Conservation (phyloP, 2,113 vertebrate species). For the Macrotis lagotis region DNA sequence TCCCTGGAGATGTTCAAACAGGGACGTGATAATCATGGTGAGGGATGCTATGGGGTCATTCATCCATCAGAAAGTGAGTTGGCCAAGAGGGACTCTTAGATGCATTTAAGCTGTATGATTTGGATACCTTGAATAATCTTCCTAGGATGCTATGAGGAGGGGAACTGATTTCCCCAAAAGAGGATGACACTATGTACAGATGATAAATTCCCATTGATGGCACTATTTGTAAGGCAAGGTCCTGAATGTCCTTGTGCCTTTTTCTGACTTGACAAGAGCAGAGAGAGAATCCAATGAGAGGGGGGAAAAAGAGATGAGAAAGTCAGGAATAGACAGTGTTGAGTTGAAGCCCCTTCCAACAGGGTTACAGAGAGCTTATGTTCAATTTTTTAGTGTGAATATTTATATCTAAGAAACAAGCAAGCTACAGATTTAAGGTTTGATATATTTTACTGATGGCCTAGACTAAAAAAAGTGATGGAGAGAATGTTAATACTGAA, state of each 20-base stretch:
- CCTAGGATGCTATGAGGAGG: not conserved
- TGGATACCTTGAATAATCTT: not conserved
- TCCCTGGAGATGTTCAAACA: not conserved
- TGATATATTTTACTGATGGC: not conserved
- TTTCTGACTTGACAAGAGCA: not conserved
- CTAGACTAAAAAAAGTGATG: not conserved
- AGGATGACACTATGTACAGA: not conserved
- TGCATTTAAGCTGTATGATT: not conserved
- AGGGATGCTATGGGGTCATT: not conserved
- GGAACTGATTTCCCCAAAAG: not conserved
- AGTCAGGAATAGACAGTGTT: not conserved
- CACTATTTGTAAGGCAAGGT: not conserved
- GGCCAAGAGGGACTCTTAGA: not conserved
- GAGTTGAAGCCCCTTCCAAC: not conserved
- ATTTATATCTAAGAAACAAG: not conserved
- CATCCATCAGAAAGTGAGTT: not conserved
- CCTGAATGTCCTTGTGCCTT: not conserved
- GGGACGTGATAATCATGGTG: not conserved
- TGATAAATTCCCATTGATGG: not conserved
- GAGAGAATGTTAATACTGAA: not conserved
- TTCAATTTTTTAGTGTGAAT: not conserved
- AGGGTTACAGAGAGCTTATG: not conserved
- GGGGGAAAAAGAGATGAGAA: not conserved
- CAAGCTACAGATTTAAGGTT: not conserved
- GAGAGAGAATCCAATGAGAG: not conserved